A percentile compares a stretch with the other conserved stretches of the same genome.
Evolutionary conservation across 2,797 vertebrate species (phyloP).

Genomic region (Anguilla pacifica): DNA sequence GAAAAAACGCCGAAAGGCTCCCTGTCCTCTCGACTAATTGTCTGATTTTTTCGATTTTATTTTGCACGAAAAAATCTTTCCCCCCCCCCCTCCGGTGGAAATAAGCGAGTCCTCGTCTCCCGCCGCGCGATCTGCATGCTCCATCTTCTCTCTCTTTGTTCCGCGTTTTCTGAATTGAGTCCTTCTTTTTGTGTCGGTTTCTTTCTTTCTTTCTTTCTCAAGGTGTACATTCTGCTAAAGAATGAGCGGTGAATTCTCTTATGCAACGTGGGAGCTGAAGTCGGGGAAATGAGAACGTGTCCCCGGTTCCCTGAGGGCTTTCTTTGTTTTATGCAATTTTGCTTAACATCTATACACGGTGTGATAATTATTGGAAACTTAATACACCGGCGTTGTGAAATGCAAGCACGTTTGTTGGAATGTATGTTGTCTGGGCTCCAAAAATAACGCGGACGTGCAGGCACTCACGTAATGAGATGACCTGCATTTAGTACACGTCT

Average conservation of each 20-base stretch:
- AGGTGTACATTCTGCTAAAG: neutral
- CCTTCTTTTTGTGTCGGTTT: neutral
- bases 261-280: neutral
- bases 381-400: neutral
- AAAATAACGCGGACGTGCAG: neutral
- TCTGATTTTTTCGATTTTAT: neutral
- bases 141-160: neutral
- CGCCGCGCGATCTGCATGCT: neutral
- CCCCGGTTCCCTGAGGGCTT: neutral
- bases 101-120: neutral
- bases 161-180: neutral
- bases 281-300: neutral
- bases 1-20: no score
- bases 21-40: neutral
- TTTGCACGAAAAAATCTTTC: neutral
- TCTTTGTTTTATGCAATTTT: slow-evolving; percentile 1
- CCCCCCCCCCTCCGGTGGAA: neutral
- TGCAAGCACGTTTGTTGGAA: neutral
- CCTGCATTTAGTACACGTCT: no score
- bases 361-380: neutral
- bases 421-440: neutral
- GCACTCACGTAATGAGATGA: neutral
- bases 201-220: neutral
- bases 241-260: neutral
- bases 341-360: neutral